Evolutionary conservation across 1,140 invertebrate genomes (phyloP), one percentile per base, ranked within the genome.

Genomic region (Lethrus apterus): DNA sequence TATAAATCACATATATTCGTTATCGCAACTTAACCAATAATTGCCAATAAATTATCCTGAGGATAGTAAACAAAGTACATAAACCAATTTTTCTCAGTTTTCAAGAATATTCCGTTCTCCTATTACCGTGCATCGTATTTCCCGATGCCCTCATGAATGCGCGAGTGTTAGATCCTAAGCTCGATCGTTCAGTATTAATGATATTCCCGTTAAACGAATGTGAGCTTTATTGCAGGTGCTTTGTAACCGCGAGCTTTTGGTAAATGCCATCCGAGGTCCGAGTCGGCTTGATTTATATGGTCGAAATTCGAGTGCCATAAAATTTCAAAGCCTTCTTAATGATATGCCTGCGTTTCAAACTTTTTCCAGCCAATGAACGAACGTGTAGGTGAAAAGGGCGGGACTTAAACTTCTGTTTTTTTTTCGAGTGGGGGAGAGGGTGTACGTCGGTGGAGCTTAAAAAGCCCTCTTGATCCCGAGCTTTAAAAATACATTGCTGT

Each of bases 401-500:
- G 51, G 36, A 45, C 54, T 57, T 44, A 10, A 36, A 36, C 40
- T 38, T 36, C 9, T 29, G 47, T 47, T 62, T 62, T 62, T n/a
- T n/a, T 62, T 60, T 55, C 50, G 51, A 52, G 59, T 54, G 56
- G 56, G 61, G 61, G 54, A 35, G 51, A 36, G 44, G 47, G 47
- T 46, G 30, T 20, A 21, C 14, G 21, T 38, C 35, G 49, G 34
- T 32, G 35, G 55, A 47, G 57, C 52, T 55, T 55, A 50, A 52
- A 56, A 56, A 56, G 54, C 54, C 44, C 35, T 51, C 54, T 52
- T 57, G 57, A 59, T 59, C 60, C n/a, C 59, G 48, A 24, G 59
- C 60, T 63, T 64, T 62, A 63, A 64, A 64, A 64, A 64, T 64
- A 63, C 57, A 64, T 64, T 33, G 54, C 50, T 51, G 57, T 62